Conservation (phyloP, 2,797 vertebrate species). For the Pelodytes ibericus region DNA sequence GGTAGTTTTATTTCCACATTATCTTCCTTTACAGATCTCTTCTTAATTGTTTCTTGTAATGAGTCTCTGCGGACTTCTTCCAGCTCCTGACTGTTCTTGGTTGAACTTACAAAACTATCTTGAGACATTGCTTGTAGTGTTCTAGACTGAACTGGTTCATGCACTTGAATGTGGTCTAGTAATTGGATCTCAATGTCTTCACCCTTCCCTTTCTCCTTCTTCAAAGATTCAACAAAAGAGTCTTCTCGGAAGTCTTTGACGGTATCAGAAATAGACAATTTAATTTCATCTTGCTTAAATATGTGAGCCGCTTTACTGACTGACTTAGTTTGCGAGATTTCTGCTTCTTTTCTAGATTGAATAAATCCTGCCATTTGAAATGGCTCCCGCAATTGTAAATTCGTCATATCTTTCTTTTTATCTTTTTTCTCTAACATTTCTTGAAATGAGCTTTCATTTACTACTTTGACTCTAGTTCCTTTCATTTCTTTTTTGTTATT, state of each 20-base stretch:
- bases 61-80: neutral
- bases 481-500: neutral
- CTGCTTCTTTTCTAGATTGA: constrained; percentile 17
- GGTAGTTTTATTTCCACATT: neutral
- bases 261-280: neutral
- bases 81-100: too few relatives aligned
- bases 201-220: neutral
- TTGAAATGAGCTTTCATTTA: neutral
- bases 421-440: neutral
- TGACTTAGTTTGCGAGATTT: constrained; percentile 29
- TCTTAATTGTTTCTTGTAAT: neutral
- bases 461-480: neutral
- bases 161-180: constrained; percentile 7
- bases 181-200: neutral
- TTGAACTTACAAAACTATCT: neutral
- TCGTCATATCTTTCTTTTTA: neutral
- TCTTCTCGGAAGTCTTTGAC: neutral
- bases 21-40: neutral
- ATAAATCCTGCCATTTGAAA: constrained; percentile 22
- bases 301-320: neutral
- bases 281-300: constrained; percentile 15
- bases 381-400: neutral
- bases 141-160: constrained; percentile 8
- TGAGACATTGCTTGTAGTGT: neutral
- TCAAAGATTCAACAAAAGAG: neutral